Percentiles rank a stretch among this genome's conserved stretches.
Conservation (phyloP, 2,888 invertebrate genomes). For the Blomia tropicalis region DNA sequence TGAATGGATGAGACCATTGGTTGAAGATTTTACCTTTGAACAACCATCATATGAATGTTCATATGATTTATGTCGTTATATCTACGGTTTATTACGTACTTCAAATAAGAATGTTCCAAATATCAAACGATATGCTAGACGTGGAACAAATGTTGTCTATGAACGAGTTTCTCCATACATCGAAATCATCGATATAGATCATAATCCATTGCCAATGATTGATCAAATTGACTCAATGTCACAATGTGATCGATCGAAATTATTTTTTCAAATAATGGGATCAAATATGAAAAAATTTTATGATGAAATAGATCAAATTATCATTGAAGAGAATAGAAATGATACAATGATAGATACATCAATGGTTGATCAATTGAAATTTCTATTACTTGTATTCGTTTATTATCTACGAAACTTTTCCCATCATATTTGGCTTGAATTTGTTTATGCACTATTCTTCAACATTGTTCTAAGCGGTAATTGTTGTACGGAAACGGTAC, state of each 20-base stretch:
- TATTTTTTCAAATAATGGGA: conserved; percentile 2
- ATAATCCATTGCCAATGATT: conserved; percentile 10
- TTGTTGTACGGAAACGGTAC: background rate
- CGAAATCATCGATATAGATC: background rate
- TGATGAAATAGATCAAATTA: background rate
- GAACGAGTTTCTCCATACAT: background rate
- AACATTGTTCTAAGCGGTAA: background rate
- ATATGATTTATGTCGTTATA: background rate
- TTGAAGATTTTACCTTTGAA: conserved; percentile 20
- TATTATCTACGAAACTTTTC: conserved; percentile 12
- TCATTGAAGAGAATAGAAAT: background rate
- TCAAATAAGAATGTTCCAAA: background rate
- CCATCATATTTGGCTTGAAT: conserved; percentile 23
- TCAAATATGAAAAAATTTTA: no score
- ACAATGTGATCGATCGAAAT: background rate
- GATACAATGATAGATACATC: background rate
- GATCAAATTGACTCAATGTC: background rate
- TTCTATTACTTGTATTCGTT: background rate
- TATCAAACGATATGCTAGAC: background rate
- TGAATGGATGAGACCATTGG: conserved; percentile 3
- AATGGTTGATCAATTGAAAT: background rate
- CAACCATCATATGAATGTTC: background rate
- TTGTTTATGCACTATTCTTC: background rate
- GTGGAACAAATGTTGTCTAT: background rate
- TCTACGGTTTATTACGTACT: conserved; percentile 14